Conservation (phyloP, 2,113 vertebrate genomes). For the Corythornis cristatus region DNA sequence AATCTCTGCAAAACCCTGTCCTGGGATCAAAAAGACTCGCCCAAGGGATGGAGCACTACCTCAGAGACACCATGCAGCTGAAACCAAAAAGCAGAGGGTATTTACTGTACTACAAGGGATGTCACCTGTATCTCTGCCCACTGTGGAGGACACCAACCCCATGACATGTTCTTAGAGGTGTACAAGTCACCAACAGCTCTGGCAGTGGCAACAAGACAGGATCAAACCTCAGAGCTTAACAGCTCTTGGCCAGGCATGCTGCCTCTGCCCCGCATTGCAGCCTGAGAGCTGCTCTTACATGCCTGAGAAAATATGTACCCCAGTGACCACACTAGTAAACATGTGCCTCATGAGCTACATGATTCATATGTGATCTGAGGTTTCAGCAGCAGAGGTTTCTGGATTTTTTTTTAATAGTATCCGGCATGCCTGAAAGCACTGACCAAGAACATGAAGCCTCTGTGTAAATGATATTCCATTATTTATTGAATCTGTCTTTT, state of each 20-base stretch:
- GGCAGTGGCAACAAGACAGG: not conserved
- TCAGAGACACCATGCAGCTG: not conserved
- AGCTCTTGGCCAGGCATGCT: accelerated
- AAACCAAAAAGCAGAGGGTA: not conserved
- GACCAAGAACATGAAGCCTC: slow-evolving; percentile 12
- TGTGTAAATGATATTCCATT: not conserved
- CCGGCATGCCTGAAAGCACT: not conserved
- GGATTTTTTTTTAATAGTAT: slow-evolving; percentile 47
- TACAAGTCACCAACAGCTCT: not conserved
- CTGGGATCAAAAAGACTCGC: not conserved
- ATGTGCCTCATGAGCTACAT: slow-evolving; percentile 44
- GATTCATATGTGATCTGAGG: slow-evolving; percentile 51
- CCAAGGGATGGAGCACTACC: not conserved
- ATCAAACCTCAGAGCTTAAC: not conserved
- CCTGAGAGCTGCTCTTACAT: not conserved
- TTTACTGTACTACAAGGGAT: accelerated
- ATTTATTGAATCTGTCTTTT: not conserved
- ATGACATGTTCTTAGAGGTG: not conserved
- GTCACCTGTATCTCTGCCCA: accelerated
- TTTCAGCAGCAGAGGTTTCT: slow-evolving; percentile 46
- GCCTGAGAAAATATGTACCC: slow-evolving; percentile 69
- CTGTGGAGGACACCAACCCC: accelerated
- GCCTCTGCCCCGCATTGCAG: not conserved
- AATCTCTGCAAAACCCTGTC: not conserved
- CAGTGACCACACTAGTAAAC: slow-evolving; percentile 69